Evolutionary conservation across 2,888 invertebrate species (phyloP).

Genomic region (Ectemnius lituratus): DNA sequence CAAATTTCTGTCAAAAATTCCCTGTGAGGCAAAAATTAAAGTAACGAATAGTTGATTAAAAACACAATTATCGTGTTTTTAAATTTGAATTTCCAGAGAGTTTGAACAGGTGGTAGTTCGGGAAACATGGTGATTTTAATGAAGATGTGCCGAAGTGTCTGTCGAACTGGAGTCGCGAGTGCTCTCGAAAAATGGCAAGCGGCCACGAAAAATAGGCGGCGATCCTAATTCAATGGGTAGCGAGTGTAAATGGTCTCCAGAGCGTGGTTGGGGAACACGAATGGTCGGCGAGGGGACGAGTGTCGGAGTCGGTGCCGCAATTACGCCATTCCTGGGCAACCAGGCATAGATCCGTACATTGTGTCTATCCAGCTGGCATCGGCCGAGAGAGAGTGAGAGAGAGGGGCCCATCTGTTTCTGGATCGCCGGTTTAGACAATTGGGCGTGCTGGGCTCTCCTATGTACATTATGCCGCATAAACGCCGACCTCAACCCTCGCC

Average conservation of each 20-base stretch:
- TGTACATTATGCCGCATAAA: constrained; percentile 2
- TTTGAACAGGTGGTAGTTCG: too few species aligned
- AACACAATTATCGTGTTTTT: too few species aligned
- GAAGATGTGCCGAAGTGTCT: too few species aligned
- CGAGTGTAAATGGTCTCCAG: not conserved
- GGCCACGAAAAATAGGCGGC: not conserved
- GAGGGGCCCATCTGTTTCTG: constrained; percentile 54
- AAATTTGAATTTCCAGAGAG: too few species aligned
- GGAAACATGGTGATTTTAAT: too few species aligned
- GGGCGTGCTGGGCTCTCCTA: constrained; percentile 21
- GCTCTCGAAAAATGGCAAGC: not conserved
- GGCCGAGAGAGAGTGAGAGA: not conserved
- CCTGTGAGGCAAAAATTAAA: too few species aligned
- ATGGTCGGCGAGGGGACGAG: too few species aligned
- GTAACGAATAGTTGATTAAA: too few species aligned
- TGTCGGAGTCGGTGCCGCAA: constrained; percentile 48
- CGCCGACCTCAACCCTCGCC: not conserved
- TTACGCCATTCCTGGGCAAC: constrained; percentile 66
- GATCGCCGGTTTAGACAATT: constrained; percentile 57
- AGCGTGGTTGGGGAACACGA: not conserved
- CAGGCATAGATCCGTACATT: constrained; percentile 70
- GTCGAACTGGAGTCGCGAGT: too few species aligned
- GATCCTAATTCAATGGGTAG: constrained; percentile 2
- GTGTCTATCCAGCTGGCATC: constrained; percentile 59
- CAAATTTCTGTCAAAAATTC: too few species aligned